Conservation (phyloP, 2,797 vertebrate species). For the Sebastes trivittatus region DNA sequence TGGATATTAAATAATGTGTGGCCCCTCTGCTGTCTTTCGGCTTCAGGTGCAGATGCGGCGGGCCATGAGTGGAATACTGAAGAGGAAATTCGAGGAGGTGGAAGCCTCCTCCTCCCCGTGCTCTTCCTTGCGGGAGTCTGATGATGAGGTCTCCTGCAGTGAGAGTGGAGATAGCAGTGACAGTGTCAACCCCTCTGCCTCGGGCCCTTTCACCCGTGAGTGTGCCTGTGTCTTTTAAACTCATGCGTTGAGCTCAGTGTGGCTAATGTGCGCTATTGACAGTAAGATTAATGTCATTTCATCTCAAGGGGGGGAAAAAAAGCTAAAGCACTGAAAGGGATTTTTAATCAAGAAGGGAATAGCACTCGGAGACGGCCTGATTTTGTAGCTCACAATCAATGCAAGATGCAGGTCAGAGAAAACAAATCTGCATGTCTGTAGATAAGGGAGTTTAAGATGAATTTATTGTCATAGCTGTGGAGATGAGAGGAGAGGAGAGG, state of each 20-base stretch:
- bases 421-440: slow-evolving; percentile 33
- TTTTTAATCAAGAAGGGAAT: slow-evolving; percentile 31
- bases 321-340: slow-evolving; percentile 17
- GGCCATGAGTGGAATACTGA: slow-evolving; percentile 96
- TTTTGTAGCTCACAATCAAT: slow-evolving; percentile 19
- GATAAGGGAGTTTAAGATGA: slow-evolving; percentile 31
- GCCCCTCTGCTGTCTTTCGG: slow-evolving; percentile 65
- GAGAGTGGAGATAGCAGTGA: slow-evolving; percentile 98
- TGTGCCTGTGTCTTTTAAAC: slow-evolving; percentile 72
- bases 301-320: slow-evolving; percentile 29
- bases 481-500: background rate
- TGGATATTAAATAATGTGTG: slow-evolving; percentile 71
- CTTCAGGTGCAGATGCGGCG: slow-evolving; percentile 82
- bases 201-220: slow-evolving; percentile 93
- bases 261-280: slow-evolving; percentile 19
- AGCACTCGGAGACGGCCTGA: background rate
- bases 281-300: slow-evolving; percentile 41
- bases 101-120: slow-evolving; percentile 94
- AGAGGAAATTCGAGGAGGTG: slow-evolving; percentile 99
- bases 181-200: slow-evolving; percentile 96
- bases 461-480: slow-evolving; percentile 22
- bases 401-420: slow-evolving; percentile 33
- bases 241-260: slow-evolving; percentile 5
- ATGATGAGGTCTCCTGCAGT: slow-evolving; percentile 95
- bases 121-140: slow-evolving; percentile 93